A percentile compares a stretch with the other conserved stretches of the same genome.
These are phyloP conservation scores for Nemotelus pantherinus DNA, from an alignment of 2,888 invertebrate species.

Conservation along the genomic window DNA sequence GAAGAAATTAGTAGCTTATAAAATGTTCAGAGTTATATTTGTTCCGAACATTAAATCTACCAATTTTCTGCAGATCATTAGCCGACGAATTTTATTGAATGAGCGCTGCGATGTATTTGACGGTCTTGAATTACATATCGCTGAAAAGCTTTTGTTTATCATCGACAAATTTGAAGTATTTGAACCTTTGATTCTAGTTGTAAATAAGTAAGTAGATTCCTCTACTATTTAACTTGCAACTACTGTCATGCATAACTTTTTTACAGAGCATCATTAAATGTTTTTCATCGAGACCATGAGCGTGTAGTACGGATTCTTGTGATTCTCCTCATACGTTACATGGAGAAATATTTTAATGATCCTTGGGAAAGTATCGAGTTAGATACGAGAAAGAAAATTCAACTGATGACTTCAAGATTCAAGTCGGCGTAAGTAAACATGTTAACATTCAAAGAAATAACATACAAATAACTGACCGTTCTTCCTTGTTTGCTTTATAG, in stretches of 20 bases:
- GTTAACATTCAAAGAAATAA: background rate
- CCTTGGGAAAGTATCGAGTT: constrained; percentile 40
- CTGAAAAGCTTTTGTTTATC: constrained; percentile 37
- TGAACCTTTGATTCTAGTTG: constrained; percentile 39
- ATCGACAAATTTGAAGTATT: constrained; percentile 35
- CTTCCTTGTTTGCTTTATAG: constrained; percentile 16
- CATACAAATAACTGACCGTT: background rate
- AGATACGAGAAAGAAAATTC: constrained; percentile 39
- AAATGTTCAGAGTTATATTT: background rate
- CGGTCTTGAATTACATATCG: constrained; percentile 41
- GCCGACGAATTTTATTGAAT: constrained; percentile 35
- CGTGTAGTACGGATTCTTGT: constrained; percentile 33
- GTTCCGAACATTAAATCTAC: background rate
- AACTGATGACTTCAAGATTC: constrained; percentile 43
- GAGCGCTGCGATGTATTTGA: constrained; percentile 29
- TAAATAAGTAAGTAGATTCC: constrained; percentile 32
- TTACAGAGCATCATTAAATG: constrained; percentile 39
- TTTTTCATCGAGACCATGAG: constrained; percentile 42
- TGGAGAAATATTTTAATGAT: constrained; percentile 6
- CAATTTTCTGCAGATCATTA: constrained; percentile 12
- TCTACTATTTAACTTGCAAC: background rate
- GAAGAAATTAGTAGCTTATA: background rate
- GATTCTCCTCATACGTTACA: constrained; percentile 39
- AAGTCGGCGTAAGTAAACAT: constrained; percentile 27
- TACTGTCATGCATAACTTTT: background rate